phyloP scores from a whole-genome alignment of 1,140 invertebrate genomes.

The Leptinotarsa defecta region DNA sequence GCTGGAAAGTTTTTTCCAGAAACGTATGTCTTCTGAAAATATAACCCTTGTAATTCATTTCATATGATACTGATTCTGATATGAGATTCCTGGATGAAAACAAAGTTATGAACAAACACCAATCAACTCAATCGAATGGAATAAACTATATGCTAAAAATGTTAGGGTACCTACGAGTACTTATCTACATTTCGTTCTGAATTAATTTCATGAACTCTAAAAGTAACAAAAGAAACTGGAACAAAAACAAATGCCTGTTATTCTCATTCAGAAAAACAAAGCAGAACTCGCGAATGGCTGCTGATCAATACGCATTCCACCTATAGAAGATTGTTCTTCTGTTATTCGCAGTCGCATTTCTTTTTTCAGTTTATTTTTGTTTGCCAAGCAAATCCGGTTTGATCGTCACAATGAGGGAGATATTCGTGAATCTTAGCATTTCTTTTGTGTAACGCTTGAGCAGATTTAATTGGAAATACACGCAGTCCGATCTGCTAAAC shows the following conservation, averaged over 20 bases:
- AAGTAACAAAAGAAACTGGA: background rate
- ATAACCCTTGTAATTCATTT: no score
- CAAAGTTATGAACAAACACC: no score
- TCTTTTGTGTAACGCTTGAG: background rate
- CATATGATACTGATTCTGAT: no score
- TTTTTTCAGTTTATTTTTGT: background rate
- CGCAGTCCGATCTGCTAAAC: background rate
- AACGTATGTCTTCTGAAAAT: no score
- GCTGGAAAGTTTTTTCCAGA: no score
- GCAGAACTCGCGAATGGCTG: background rate
- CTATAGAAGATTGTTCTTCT: background rate
- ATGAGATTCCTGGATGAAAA: no score
- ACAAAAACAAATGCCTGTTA: background rate
- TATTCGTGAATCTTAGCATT: background rate
- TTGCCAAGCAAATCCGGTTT: background rate
- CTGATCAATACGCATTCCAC: background rate
- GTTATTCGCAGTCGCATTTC: background rate
- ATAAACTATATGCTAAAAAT: no score
- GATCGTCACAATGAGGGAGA: background rate
- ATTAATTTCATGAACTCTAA: background rate
- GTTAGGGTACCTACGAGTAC: no score
- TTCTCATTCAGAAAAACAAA: background rate
- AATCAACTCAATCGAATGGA: no score
- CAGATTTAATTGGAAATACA: conserved; percentile 3
- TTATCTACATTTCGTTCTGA: no score